These are phyloP conservation scores for Amphibalanus amphitrite DNA, from an alignment of 1,140 invertebrate genomes.

Conservation along the genomic window DNA sequence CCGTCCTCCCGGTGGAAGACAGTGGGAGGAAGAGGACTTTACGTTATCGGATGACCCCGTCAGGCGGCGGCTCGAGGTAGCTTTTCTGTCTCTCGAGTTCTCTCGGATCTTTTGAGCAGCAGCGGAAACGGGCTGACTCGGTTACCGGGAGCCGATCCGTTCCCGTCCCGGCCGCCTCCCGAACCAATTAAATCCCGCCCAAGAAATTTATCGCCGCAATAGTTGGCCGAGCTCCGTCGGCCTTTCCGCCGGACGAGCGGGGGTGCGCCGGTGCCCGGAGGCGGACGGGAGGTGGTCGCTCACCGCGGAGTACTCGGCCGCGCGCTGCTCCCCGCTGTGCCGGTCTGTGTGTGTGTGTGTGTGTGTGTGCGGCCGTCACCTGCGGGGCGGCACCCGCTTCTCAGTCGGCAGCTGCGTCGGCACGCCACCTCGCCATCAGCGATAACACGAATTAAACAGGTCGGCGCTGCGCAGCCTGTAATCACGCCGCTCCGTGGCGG, in stretches of 20 bases:
- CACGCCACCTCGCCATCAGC: not conserved
- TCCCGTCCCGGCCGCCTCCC: not conserved
- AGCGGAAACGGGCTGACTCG: not conserved
- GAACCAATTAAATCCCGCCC: not conserved
- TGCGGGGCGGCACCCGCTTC: too few species aligned
- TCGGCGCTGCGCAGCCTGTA: not conserved
- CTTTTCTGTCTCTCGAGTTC: too few species aligned
- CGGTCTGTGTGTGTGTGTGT: too few species aligned
- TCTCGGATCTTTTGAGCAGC: too few species aligned
- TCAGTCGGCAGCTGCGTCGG: not conserved
- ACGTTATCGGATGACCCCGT: too few species aligned
- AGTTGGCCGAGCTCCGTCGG: not conserved
- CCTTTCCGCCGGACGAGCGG: not conserved
- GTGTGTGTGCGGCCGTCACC: too few species aligned
- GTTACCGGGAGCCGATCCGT: not conserved
- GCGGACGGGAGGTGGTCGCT: too few species aligned
- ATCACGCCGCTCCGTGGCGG: not conserved
- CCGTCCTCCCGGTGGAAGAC: too few species aligned
- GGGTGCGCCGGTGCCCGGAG: not conserved
- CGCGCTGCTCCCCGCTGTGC: too few species aligned
- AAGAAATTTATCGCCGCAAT: not conserved
- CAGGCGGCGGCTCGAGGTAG: too few species aligned
- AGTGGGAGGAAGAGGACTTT: too few species aligned
- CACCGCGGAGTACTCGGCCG: too few species aligned
- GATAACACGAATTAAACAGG: not conserved